Evolutionary conservation across 2,888 invertebrate genomes (phyloP).

Genomic region (Ectemnius lituratus): DNA sequence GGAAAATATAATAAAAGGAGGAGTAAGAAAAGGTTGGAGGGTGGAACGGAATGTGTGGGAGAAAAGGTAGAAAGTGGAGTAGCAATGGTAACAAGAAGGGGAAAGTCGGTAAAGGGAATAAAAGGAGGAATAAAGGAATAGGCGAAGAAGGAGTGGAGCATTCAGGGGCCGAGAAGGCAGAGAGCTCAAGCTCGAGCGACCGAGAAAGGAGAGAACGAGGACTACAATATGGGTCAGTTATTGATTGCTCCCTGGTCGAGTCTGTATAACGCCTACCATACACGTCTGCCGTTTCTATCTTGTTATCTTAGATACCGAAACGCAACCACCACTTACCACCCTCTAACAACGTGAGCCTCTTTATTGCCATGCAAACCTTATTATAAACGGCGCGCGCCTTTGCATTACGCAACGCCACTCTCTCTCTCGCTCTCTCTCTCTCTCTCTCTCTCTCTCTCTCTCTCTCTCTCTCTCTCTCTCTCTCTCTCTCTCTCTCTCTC

Average conservation of each 20-base stretch:
- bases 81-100: background rate
- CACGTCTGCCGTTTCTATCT: constrained; percentile 70
- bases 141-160: constrained; percentile 14
- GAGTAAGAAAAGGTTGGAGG: no score
- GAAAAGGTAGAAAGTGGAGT: background rate
- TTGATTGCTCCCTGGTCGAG: constrained; percentile 72
- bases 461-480: no score
- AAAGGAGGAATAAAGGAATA: constrained; percentile 13
- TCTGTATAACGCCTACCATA: constrained; percentile 71
- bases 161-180: constrained; percentile 35
- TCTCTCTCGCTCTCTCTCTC: no score
- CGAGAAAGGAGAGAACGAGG: constrained; percentile 57
- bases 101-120: constrained; percentile 16
- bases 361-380: constrained; percentile 46
- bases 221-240: constrained; percentile 75
- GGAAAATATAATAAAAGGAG: no score
- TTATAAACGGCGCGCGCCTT: constrained; percentile 21
- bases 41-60: background rate
- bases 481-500: no score
- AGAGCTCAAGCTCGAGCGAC: constrained; percentile 31
- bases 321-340: constrained; percentile 54
- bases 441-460: no score
- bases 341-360: constrained; percentile 39
- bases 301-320: constrained; percentile 72
- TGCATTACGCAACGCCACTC: background rate